Conservation (phyloP, 2,113 vertebrate species). For the Anhinga rufa region DNA sequence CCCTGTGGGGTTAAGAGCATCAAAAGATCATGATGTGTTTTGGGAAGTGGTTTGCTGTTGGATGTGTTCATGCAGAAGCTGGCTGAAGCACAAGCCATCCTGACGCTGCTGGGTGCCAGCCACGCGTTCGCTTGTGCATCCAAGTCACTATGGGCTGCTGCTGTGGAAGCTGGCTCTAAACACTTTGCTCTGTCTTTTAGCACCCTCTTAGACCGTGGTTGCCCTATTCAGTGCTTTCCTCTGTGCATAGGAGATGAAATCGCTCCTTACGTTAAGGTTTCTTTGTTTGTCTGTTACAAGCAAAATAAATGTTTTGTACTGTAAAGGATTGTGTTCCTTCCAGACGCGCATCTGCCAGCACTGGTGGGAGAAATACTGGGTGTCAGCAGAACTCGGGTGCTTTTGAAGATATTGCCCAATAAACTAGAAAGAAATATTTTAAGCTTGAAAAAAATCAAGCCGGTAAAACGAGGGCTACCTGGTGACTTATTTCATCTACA, state of each 20-base stretch:
- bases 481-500: not conserved
- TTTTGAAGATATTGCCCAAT: not conserved
- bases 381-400: not conserved
- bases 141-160: not conserved
- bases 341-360: accelerated
- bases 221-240: not conserved
- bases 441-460: not conserved
- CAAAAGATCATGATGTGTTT: not conserved
- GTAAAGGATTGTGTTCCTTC: not conserved
- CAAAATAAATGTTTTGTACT: not conserved
- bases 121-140: accelerated
- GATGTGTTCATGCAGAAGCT: not conserved
- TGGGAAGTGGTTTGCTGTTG: not conserved
- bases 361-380: not conserved
- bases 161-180: not conserved
- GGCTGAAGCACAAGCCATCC: not conserved
- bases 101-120: not conserved
- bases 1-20: not conserved
- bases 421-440: not conserved
- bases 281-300: not conserved
- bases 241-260: not conserved
- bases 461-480: not conserved
- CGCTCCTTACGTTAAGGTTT: not conserved
- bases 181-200: not conserved
- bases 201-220: not conserved